These are phyloP conservation scores for Solenopsis invicta DNA, from an alignment of 1,140 invertebrate species.

Conservation along the genomic window DNA sequence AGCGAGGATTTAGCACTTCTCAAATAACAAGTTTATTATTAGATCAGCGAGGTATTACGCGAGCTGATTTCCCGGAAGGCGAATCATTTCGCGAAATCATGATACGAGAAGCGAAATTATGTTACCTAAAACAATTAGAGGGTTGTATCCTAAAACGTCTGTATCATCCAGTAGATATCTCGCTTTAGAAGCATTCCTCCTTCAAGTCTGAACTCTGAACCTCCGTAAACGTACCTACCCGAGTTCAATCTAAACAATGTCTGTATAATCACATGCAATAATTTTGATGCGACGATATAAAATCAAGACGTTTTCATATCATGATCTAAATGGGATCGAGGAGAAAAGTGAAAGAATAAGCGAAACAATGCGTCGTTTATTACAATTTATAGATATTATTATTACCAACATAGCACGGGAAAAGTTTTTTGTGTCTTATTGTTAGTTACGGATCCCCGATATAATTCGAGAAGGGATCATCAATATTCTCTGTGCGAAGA, in stretches of 20 bases:
- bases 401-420: not conserved
- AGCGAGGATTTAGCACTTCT: not conserved
- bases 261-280: not conserved
- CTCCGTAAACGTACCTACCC: not conserved
- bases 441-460: slow-evolving; percentile 25
- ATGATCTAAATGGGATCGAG: slow-evolving; percentile 4
- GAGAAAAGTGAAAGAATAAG: slow-evolving; percentile 32
- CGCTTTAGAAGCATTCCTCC: not conserved
- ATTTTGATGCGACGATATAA: not conserved
- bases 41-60: not conserved
- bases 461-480: slow-evolving; percentile 33
- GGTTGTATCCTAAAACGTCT: slow-evolving; percentile 2
- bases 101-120: not conserved
- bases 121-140: slow-evolving; percentile 23
- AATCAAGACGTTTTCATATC: slow-evolving; percentile 16
- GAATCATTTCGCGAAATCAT: not conserved
- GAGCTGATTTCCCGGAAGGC: not conserved
- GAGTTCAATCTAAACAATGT: too few species aligned
- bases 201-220: not conserved
- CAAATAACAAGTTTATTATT: slow-evolving; percentile 34
- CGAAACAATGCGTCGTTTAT: not conserved
- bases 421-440: slow-evolving; percentile 2
- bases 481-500: slow-evolving; percentile 1
- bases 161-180: not conserved
- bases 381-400: slow-evolving; percentile 43